Percentiles rank a stretch among this genome's conserved stretches.
These are phyloP conservation scores for Pristionchus japonicus DNA, from an alignment of 2,888 invertebrate species.

Conservation along the genomic window DNA sequence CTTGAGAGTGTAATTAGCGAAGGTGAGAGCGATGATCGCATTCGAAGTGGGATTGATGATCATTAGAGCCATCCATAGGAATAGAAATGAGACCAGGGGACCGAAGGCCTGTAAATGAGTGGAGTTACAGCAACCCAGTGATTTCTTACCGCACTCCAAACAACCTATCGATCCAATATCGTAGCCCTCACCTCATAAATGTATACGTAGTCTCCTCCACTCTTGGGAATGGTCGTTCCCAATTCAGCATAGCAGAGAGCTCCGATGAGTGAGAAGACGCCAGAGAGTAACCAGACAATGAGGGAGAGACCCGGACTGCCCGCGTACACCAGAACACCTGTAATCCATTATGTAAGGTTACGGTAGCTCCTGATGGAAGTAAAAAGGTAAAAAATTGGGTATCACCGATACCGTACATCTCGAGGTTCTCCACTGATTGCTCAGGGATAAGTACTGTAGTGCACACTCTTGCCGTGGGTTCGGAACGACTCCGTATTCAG, in stretches of 20 bases:
- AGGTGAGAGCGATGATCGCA: slow-evolving; percentile 89
- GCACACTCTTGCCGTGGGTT: slow-evolving; percentile 15
- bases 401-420: slow-evolving; percentile 12
- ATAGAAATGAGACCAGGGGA: slow-evolving; percentile 89
- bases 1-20: slow-evolving; percentile 91
- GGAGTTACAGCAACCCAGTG: too few relatives aligned
- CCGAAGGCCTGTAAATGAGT: slow-evolving; percentile 84
- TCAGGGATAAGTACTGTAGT: neutral
- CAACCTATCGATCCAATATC: too few relatives aligned
- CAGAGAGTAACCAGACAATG: slow-evolving; percentile 78
- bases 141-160: too few relatives aligned
- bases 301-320: slow-evolving; percentile 84
- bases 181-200: slow-evolving; percentile 80
- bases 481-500: neutral
- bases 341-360: slow-evolving; percentile 75
- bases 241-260: slow-evolving; percentile 96
- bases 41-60: slow-evolving; percentile 91
- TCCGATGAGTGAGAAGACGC: slow-evolving; percentile 90
- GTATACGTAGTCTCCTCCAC: slow-evolving; percentile 96
- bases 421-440: slow-evolving; percentile 5
- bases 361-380: neutral
- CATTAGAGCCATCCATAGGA: slow-evolving; percentile 90
- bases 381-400: neutral
- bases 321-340: slow-evolving; percentile 86
- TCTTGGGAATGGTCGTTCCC: slow-evolving; percentile 95